Percentiles rank a stretch among this genome's conserved stretches.
These are phyloP conservation scores for Rhyacophila brunnea DNA, from an alignment of 1,140 invertebrate species.

Conservation along the genomic window DNA sequence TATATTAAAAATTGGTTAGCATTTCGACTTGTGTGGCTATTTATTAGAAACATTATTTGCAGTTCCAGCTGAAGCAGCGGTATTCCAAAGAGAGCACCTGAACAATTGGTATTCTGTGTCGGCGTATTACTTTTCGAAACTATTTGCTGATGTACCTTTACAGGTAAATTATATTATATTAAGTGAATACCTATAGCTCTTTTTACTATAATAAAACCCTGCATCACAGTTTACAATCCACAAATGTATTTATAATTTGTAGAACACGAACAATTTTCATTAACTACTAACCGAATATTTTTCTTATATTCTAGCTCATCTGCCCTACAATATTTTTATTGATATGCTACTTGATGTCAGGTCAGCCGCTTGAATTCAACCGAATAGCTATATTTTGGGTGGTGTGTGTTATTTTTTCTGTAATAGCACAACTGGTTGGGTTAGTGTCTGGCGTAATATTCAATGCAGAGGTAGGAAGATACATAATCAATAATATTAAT, in stretches of 20 bases:
- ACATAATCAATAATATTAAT: too few species aligned
- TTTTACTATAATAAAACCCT: too few species aligned
- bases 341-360: constrained; percentile 79
- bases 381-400: constrained; percentile 69
- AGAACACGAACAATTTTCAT: neutral
- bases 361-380: constrained; percentile 68
- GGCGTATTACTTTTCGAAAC: constrained; percentile 81
- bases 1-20: too few species aligned
- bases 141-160: constrained; percentile 81
- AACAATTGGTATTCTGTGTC: constrained; percentile 88
- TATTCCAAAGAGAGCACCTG: constrained; percentile 82
- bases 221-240: too few species aligned
- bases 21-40: too few species aligned
- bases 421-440: constrained; percentile 78
- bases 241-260: too few species aligned
- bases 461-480: constrained; percentile 60
- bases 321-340: constrained; percentile 72
- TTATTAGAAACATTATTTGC: too few species aligned
- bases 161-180: too few species aligned
- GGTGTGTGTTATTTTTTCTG: constrained; percentile 68
- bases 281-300: too few species aligned
- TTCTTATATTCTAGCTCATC: constrained; percentile 61
- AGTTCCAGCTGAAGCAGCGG: constrained; percentile 82
- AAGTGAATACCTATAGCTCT: too few species aligned
- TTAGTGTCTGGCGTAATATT: constrained; percentile 73